Conservation (phyloP, 2,888 invertebrate genomes). For the Anarsia innoxiella region DNA sequence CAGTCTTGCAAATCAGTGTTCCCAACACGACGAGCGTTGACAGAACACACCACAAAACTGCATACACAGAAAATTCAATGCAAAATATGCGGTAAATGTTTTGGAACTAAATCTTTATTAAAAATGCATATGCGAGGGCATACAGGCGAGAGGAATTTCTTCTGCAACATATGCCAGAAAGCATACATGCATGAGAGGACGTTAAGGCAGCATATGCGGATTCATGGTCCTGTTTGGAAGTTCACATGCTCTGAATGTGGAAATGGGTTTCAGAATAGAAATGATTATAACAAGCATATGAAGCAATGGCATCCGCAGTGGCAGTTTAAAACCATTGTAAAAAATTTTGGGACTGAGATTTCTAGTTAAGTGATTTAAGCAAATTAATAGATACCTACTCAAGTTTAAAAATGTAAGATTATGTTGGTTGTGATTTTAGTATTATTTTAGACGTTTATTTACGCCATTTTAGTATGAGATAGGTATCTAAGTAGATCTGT, state of each 20-base stretch:
- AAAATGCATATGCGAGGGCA: constrained; percentile 61
- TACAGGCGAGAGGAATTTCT: constrained; percentile 59
- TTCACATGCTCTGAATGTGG: constrained; percentile 54
- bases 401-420: too few relatives aligned
- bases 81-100: constrained; percentile 58
- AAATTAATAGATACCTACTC: too few relatives aligned
- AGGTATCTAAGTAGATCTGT: too few relatives aligned
- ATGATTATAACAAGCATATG: constrained; percentile 57
- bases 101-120: constrained; percentile 50
- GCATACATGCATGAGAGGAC: constrained; percentile 64
- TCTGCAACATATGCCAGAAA: constrained; percentile 53
- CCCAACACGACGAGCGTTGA: constrained; percentile 52
- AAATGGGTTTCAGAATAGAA: constrained; percentile 49
- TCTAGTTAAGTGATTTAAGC: too few relatives aligned
- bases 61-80: constrained; percentile 63
- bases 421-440: neutral
- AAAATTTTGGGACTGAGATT: constrained; percentile 30
- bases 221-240: constrained; percentile 52
- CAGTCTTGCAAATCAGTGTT: constrained; percentile 47
- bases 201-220: constrained; percentile 57
- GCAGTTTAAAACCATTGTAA: constrained; percentile 48
- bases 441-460: neutral
- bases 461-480: too few relatives aligned
- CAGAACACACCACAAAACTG: constrained; percentile 58
- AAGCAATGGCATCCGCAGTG: constrained; percentile 63